Base-by-base conservation (phyloP, 53 echinoderm and acorn worm genomes). In the Apostichopus leukothele region DNA sequence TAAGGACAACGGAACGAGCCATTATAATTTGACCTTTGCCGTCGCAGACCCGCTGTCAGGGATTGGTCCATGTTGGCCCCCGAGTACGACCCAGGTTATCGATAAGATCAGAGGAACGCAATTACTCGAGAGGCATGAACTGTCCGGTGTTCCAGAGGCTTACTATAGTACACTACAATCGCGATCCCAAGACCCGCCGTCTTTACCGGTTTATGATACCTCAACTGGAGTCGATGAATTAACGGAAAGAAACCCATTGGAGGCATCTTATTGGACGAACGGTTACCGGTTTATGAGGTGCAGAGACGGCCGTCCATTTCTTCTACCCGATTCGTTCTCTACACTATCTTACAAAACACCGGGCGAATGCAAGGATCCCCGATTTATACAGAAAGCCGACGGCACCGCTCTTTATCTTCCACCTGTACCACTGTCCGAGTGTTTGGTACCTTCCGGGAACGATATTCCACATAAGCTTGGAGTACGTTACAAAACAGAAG, bases 21-120 rank as follows among this genome's bases (percentile, higher is more conserved):
- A 18, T 50, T 50, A 76, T 13, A 9, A 22, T 5, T 76, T 85
- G 67, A 85, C 85, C 4, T 66, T 67, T 21, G 67, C 50, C 27
- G 18, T 66, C 14, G 91, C 89, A 27, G 57, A 83, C 25, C 61
- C 86, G 0, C 61, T 96, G 86, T 22, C 87, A 18, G 99, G 99
- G 12, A 89, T 93, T 7, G 96, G 95, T 19, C 96, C 99, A 21
- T 93, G 94, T 88, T 99, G 99, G 99, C 99, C 99, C 18, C 96
- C 96, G 4, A 92, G 99, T 76, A 89, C 92, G 3, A 96, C 94
- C 53, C 88, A 96, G 61, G 90, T 94, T 57, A 92, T 99, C 13
- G 94, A 94, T 22, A 91, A 90, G 83, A 95, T 97, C 74, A 90
- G 92, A 9, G 96, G 94, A 21, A 51, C 94, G 3, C 96, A 96